These are phyloP conservation scores for Corythoichthys haematopterus DNA, from an alignment of 2,113 vertebrate species.

Conservation along the genomic window DNA sequence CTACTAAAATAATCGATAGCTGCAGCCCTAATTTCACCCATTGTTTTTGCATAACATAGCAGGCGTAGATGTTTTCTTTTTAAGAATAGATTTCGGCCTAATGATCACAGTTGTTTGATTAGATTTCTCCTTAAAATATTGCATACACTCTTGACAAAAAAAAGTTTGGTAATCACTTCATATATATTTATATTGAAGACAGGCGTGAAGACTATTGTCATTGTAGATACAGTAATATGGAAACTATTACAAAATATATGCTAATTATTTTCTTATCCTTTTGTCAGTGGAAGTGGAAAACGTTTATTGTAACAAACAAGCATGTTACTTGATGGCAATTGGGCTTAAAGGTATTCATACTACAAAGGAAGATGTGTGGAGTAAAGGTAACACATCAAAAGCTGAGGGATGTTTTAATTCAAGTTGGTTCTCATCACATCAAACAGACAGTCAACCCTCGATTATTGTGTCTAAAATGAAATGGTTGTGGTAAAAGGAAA, in stretches of 20 bases:
- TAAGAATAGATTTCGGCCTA: no score
- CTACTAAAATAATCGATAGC: no score
- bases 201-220: background rate
- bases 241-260: background rate
- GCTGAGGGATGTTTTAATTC: conserved; percentile 51
- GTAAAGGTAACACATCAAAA: conserved; percentile 63
- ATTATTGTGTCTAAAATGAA: conserved; percentile 58
- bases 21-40: no score
- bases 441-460: conserved; percentile 41
- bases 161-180: no score
- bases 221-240: background rate
- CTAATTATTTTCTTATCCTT: background rate
- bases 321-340: background rate
- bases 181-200: no score
- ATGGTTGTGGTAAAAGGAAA: conserved; percentile 23
- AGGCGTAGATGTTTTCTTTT: no score
- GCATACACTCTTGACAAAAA: no score
- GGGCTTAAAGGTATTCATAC: background rate
- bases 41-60: no score
- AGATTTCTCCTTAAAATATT: no score
- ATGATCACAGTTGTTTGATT: no score
- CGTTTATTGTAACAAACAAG: background rate
- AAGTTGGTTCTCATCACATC: conserved; percentile 50
- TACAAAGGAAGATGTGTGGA: background rate
- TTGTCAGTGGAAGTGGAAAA: background rate